phyloP scores from a whole-genome alignment of 2,888 invertebrate species.

The Platycheirus albimanus region DNA sequence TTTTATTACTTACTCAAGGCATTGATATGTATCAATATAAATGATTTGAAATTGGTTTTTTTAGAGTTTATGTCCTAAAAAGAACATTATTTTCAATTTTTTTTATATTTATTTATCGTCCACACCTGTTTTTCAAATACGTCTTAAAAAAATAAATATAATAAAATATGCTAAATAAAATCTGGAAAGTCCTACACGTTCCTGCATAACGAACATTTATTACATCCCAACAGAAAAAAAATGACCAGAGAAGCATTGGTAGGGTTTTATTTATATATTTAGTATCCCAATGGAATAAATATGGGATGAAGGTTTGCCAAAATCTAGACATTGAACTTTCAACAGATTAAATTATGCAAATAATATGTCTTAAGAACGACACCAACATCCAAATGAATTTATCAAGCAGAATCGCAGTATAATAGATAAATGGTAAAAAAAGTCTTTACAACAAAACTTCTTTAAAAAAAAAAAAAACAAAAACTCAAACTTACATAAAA shows the following conservation, averaged over 20 bases:
- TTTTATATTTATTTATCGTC: neutral
- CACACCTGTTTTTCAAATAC: neutral
- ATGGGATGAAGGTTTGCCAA: constrained; percentile 44
- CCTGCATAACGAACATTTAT: neutral
- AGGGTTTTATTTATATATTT: neutral
- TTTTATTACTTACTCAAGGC: too few species aligned
- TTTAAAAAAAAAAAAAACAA: neutral
- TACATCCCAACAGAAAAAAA: neutral
- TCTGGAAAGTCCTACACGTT: constrained; percentile 15
- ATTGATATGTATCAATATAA: too few species aligned
- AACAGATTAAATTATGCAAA: constrained; percentile 50
- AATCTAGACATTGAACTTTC: constrained; percentile 39
- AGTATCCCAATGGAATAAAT: constrained; percentile 14
- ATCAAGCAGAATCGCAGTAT: constrained; percentile 20
- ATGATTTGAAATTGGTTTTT: too few species aligned
- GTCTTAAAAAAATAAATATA: neutral
- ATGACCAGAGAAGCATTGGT: neutral
- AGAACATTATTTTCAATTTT: neutral
- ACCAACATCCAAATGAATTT: constrained; percentile 47
- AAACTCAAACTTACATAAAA: neutral
- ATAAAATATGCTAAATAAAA: constrained; percentile 11
- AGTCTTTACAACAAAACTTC: neutral
- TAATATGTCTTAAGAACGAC: constrained; percentile 27
- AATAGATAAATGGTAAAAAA: constrained; percentile 27
- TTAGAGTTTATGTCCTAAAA: too few species aligned